Conservation (phyloP, 1,140 invertebrate genomes). For the Thrips palmi region DNA sequence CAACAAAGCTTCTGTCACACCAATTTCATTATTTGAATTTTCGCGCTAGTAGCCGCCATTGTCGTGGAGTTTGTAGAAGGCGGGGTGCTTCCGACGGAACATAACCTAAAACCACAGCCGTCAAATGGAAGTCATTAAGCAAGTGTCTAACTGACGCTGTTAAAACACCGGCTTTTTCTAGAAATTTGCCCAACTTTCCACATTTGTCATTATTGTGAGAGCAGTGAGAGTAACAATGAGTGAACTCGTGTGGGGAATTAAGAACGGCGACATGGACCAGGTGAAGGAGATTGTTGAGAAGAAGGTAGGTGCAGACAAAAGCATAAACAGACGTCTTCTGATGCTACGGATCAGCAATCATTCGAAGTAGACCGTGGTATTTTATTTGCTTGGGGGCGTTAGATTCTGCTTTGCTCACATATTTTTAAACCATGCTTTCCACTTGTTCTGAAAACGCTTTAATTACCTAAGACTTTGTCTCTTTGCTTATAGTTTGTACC, state of each 20-base stretch:
- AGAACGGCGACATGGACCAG: slow-evolving; percentile 84
- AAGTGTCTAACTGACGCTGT: too few species aligned
- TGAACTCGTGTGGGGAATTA: slow-evolving; percentile 80
- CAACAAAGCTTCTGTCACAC: too few species aligned
- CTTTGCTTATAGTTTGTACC: slow-evolving; percentile 4
- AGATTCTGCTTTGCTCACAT: background rate
- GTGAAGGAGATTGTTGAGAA: slow-evolving; percentile 73
- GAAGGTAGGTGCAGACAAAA: slow-evolving; percentile 35
- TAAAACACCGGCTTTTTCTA: too few species aligned
- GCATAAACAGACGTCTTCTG: background rate
- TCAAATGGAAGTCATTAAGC: too few species aligned
- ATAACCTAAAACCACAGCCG: too few species aligned
- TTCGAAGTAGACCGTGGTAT: background rate
- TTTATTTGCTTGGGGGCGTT: slow-evolving; percentile 1
- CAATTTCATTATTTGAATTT: too few species aligned
- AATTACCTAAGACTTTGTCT: slow-evolving; percentile 9
- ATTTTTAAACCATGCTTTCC: too few species aligned
- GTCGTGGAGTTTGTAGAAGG: too few species aligned
- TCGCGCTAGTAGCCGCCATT: too few species aligned
- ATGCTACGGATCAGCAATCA: background rate
- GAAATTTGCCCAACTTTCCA: too few species aligned
- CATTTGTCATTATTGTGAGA: too few species aligned
- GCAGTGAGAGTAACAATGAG: slow-evolving; percentile 28
- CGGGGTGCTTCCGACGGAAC: too few species aligned
- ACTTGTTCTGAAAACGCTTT: slow-evolving; percentile 2